phyloP scores from a whole-genome alignment of 2,797 vertebrate genomes.

The Tinamus major region DNA sequence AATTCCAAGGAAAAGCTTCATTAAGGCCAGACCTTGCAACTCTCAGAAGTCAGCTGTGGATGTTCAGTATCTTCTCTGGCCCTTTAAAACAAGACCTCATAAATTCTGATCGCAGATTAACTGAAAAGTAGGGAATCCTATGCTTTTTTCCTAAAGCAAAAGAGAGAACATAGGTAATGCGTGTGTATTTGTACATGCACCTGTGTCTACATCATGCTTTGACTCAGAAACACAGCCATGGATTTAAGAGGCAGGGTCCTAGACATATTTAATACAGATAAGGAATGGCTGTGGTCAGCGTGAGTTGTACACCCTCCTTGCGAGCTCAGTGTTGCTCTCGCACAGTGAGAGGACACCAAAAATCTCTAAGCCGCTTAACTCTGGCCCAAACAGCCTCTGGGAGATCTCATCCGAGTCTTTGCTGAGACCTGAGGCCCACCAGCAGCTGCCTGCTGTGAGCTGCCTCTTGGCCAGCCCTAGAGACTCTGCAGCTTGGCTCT shows the following conservation, averaged over 20 bases:
- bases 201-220: neutral
- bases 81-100: neutral
- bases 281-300: neutral
- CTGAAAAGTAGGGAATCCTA: neutral
- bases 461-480: neutral
- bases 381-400: no score
- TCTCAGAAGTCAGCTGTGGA: neutral
- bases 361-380: neutral
- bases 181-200: neutral
- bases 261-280: neutral
- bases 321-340: neutral
- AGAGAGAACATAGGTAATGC: neutral
- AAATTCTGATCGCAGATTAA: neutral
- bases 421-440: neutral
- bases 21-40: neutral
- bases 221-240: neutral
- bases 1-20: neutral
- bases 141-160: neutral
- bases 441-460: neutral
- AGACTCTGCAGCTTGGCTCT: slow-evolving; percentile 23
- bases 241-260: neutral
- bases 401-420: neutral
- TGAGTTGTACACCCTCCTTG: neutral
- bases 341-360: neutral
- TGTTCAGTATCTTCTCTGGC: neutral